Evolutionary conservation across 2,113 vertebrate species (phyloP).

Genomic region (Herpailurus yagouaroundi): DNA sequence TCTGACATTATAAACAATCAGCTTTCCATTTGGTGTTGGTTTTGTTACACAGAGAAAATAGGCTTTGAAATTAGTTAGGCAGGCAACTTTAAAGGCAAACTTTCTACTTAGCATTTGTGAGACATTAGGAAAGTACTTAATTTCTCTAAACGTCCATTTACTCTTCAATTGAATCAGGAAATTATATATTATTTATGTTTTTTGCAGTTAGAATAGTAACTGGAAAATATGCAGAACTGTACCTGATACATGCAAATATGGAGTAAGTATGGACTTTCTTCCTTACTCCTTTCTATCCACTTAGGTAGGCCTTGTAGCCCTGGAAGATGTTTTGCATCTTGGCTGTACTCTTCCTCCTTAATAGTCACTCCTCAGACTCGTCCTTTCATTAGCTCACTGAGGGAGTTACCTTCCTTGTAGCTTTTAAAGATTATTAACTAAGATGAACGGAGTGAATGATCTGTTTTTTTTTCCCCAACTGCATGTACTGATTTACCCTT

Average conservation of each 20-base stretch:
- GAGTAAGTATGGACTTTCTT: not conserved
- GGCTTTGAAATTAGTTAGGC: not conserved
- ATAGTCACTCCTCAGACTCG: not conserved
- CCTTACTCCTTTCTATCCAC: not conserved
- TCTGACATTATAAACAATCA: not conserved
- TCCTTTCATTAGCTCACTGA: not conserved
- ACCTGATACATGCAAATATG: not conserved
- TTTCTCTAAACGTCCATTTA: not conserved
- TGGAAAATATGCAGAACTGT: not conserved
- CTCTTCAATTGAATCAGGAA: not conserved
- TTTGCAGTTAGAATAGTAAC: not conserved
- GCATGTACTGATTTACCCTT: not conserved
- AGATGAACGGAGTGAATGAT: not conserved
- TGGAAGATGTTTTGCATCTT: not conserved
- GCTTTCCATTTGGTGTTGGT: not conserved
- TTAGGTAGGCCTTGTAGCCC: not conserved
- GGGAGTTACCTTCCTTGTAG: not conserved
- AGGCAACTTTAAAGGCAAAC: not conserved
- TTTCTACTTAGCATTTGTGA: not conserved
- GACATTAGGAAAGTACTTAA: not conserved
- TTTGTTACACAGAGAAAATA: not conserved
- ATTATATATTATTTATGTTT: not conserved
- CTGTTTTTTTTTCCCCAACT: not conserved
- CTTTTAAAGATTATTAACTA: not conserved
- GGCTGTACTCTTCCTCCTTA: not conserved